phyloP scores from a whole-genome alignment of 2,888 invertebrate species.

The Tenthredo livida region DNA sequence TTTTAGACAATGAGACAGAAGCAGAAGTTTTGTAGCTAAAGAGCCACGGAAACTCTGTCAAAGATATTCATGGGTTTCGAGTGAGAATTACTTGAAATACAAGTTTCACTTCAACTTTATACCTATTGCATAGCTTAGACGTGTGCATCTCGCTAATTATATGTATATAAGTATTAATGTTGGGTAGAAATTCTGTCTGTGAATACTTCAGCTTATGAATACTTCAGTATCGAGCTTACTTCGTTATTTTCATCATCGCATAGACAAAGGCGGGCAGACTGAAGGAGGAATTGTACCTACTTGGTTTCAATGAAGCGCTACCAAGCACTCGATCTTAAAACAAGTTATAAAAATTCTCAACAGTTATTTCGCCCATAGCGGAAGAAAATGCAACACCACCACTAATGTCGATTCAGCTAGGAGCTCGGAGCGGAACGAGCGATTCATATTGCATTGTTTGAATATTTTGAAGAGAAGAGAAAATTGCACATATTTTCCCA shows the following conservation, averaged over 20 bases:
- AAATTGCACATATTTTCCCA: slow-evolving; percentile 43
- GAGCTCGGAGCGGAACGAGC: slow-evolving; percentile 31
- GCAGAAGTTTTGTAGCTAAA: background rate
- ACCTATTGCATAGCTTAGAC: background rate
- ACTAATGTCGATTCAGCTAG: slow-evolving; percentile 2
- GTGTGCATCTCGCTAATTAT: slow-evolving; percentile 14
- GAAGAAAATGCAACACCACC: background rate
- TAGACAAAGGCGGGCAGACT: slow-evolving; percentile 8
- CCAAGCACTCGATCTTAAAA: slow-evolving; percentile 12
- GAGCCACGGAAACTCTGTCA: background rate
- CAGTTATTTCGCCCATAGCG: slow-evolving; percentile 20
- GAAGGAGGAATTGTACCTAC: background rate
- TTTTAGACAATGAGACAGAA: slow-evolving; percentile 7
- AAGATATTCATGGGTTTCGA: background rate
- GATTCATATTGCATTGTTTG: slow-evolving; percentile 53
- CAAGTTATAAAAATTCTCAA: slow-evolving; percentile 15
- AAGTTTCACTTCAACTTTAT: background rate
- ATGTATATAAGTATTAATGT: background rate
- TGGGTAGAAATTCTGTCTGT: background rate
- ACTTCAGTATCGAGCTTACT: background rate
- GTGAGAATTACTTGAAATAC: background rate
- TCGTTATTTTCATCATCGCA: slow-evolving; percentile 17
- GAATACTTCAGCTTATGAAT: background rate
- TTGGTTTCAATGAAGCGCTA: slow-evolving; percentile 3
- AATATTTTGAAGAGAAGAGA: slow-evolving; percentile 45